These are phyloP conservation scores for Aphelinus atriplicis DNA, from an alignment of 1,140 invertebrate genomes.

Conservation along the genomic window DNA sequence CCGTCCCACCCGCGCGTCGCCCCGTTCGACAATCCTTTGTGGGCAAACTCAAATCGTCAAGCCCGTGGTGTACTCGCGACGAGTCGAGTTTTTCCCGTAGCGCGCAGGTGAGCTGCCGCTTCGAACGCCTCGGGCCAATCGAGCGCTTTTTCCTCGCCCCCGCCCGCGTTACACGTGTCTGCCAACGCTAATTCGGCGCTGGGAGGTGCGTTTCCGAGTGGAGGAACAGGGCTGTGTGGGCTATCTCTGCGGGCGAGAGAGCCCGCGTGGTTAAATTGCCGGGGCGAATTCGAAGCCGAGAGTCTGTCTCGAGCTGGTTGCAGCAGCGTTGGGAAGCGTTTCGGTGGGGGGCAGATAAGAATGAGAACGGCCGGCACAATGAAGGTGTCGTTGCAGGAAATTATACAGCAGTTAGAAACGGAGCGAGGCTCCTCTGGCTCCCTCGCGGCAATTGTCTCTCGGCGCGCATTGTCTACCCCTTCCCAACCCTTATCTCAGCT, in stretches of 20 bases:
- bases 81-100: slow-evolving; percentile 15
- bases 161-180: neutral
- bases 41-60: too few species aligned
- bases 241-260: neutral
- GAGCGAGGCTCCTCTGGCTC: slow-evolving; percentile 48
- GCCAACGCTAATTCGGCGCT: slow-evolving; percentile 10
- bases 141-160: neutral
- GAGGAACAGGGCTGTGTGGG: neutral
- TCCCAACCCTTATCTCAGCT: neutral
- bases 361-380: slow-evolving; percentile 63
- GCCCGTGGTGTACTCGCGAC: slow-evolving; percentile 19
- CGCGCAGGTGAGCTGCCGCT: slow-evolving; percentile 11
- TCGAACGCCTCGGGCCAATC: neutral
- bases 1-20: too few species aligned
- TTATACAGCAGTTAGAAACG: slow-evolving; percentile 67
- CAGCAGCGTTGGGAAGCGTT: neutral
- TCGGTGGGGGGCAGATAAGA: slow-evolving; percentile 54
- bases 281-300: slow-evolving; percentile 26
- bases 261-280: slow-evolving; percentile 12
- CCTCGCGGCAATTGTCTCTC: slow-evolving; percentile 59
- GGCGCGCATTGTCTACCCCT: neutral
- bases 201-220: neutral
- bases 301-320: slow-evolving; percentile 1
- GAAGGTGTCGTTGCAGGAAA: slow-evolving; percentile 69
- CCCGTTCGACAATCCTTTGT: too few species aligned